Percentiles rank a stretch among this genome's conserved stretches.
Evolutionary conservation across 2,888 invertebrate genomes (phyloP).

Genomic region (Cepaea hortensis): DNA sequence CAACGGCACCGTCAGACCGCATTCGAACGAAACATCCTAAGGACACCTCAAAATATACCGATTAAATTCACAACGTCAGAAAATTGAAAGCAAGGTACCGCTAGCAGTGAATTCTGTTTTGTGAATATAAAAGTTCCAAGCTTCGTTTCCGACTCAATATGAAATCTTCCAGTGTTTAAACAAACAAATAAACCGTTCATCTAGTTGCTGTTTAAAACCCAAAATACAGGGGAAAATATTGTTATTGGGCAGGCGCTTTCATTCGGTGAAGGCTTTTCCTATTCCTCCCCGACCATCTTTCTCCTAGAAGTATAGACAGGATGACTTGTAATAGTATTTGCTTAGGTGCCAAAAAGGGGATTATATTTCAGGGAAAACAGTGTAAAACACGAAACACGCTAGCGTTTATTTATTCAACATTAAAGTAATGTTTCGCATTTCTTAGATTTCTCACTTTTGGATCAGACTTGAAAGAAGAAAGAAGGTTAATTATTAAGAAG

Average conservation of each 20-base stretch:
- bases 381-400: neutral
- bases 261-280: neutral
- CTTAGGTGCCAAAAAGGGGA: neutral
- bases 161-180: neutral
- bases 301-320: neutral
- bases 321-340: neutral
- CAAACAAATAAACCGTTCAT: no score
- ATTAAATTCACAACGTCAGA: conserved; percentile 4
- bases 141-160: neutral
- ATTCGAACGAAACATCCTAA: neutral
- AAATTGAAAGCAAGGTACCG: conserved; percentile 2
- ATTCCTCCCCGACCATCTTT: no score
- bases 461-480: neutral
- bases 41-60: neutral
- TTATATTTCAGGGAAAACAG: neutral
- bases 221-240: neutral
- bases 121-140: conserved; percentile 9
- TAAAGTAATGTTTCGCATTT: conserved; percentile 6
- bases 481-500: neutral
- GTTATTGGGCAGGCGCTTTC: neutral
- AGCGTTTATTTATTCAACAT: conserved; percentile 14
- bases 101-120: neutral
- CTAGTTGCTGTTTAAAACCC: neutral
- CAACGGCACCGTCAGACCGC: neutral
- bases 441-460: neutral